A percentile compares a stretch with the other conserved stretches of the same genome.
Conservation (phyloP, 2,113 vertebrate species). For the Solenodon paradoxus region DNA sequence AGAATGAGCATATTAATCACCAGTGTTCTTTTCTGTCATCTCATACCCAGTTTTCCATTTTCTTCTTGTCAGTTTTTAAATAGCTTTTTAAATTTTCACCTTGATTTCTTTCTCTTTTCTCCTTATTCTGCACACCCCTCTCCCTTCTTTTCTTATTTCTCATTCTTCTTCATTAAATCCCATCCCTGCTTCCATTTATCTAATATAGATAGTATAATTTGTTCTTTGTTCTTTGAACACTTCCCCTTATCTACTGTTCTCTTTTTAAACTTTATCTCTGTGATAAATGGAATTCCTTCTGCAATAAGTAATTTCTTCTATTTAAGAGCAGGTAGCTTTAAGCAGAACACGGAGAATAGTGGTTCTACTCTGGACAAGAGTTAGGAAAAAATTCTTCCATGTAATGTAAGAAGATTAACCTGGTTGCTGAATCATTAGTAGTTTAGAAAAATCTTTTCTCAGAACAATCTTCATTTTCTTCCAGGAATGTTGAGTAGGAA, state of each 20-base stretch:
- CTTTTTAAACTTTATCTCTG: neutral
- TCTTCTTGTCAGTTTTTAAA: neutral
- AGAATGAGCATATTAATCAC: neutral
- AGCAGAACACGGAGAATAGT: neutral
- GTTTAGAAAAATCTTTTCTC: neutral
- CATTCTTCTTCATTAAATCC: neutral
- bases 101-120: neutral
- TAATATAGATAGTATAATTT: neutral
- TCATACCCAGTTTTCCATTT: neutral
- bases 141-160: neutral
- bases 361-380: neutral
- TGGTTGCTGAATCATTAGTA: neutral
- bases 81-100: neutral
- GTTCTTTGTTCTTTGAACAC: neutral
- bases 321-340: neutral
- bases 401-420: neutral
- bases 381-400: neutral
- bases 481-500: neutral
- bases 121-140: no score
- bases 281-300: neutral
- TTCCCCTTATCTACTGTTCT: neutral
- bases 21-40: neutral
- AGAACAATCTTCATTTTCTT: neutral
- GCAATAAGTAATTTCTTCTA: neutral
- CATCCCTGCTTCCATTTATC: neutral